Base-by-base conservation (phyloP, 2,888 invertebrate genomes). In the Heliconius sara region DNA sequence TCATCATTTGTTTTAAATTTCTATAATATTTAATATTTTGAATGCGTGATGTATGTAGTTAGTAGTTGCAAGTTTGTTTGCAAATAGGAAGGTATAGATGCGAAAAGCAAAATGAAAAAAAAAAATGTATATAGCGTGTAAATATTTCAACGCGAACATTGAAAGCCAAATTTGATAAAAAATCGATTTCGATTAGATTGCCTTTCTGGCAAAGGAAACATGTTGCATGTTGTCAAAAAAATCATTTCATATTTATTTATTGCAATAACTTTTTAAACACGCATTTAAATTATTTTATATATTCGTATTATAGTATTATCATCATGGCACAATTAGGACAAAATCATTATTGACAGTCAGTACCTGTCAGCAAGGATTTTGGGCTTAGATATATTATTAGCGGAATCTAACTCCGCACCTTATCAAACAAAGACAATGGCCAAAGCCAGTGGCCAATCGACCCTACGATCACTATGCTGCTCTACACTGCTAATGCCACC, bases 61-160 rank as follows among this genome's bases (percentile, higher is more conserved):
- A 10, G 13, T 43, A 52, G 19, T 19, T 19, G 19, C 52, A 7
- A 60, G n/a, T 60, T n/a, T 60, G 4, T 60, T n/a, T 60, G 13
- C 60, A 60, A n/a, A 70, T 25, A 70, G 13, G 13, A 34, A 72
- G 7, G 16, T 34, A 34, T 22, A 73, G 3, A 12, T 63, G 65
- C 25, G 25, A 43, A 70, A 47, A n/a, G 25, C 6, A 39, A 60
- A 22, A 25, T 9, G n/a, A 3, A 73, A 57, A 34, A 6, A 57
- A 34, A 6, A 22, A 22, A 72, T 34, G 34, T 43, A 25, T 25
- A 60, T 39, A 34, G 57, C 34, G 34, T 39, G 60, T 16, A 22
- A 73, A 19, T 72, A 30, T 67, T 67, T 67, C n/a, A 72, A 57
- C 72, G n/a, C 57, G 34, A 73, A n/a, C 2, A 30, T 30, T 30